Base-by-base conservation (phyloP, 2,888 invertebrate species). In the Boloria selene region DNA sequence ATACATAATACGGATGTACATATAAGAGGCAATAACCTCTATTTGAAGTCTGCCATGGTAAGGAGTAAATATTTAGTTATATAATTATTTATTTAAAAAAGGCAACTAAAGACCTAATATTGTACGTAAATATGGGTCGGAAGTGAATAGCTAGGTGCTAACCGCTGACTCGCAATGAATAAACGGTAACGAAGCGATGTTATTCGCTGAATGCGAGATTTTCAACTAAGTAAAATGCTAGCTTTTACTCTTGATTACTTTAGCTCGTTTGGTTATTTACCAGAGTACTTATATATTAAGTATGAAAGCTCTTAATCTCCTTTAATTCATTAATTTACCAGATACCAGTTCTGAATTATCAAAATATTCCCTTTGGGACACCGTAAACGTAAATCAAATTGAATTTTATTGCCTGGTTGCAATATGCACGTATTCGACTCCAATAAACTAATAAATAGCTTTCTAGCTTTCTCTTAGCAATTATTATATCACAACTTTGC, bases 121-220 rank as follows among this genome's bases (percentile, higher is more conserved):
- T 51, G 67, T 51, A 69, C 62, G 70, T 74, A 69, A 78, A 86
- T 86, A 80, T 79, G 80, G 84, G 86, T 85, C 82, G 79, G 72
- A 85, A 70, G 79, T 78, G 80, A 83, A 82, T 82, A 78, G 82
- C 79, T 75, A 77, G 76, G 73, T 78, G 78, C 77, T 78, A 75
- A 77, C 78, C 77, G 78, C 80, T 80, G 83, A 80, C 81, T 78
- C 79, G 75, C 68, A 70, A 74, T 88, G 86, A 87, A 87, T 85
- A 77, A 79, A 72, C 81, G 72, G 80, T 88, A 87, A 88, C 87
- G 87, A 88, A 88, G 82, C 79, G 79, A 82, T 85, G 83, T 78
- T 80, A 80, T 79, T 77, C 76, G 71, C 72, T 73, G 70, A 80
- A 79, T 80, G 73, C 67, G 74, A 79, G 79, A 75, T 82, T 84